Conservation (phyloP, 2,113 vertebrate genomes). For the Helogale parvula region DNA sequence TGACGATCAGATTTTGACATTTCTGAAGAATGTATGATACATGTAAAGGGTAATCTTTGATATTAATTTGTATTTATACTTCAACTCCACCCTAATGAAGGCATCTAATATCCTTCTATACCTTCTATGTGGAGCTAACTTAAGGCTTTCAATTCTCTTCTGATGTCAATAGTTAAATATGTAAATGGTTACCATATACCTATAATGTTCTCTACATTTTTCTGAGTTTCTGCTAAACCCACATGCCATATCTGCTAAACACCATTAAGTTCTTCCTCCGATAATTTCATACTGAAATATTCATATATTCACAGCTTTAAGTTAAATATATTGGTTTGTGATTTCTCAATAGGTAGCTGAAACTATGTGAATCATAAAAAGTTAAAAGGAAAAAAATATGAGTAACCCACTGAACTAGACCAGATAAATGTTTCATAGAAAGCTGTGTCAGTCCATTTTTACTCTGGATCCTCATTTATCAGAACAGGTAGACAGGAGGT, state of each 20-base stretch:
- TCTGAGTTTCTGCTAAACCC: not conserved
- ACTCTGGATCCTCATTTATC: not conserved
- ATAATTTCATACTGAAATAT: not conserved
- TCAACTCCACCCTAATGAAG: not conserved
- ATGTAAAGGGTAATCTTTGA: not conserved
- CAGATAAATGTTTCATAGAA: not conserved
- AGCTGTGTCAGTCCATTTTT: not conserved
- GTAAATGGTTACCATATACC: not conserved
- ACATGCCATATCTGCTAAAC: not conserved
- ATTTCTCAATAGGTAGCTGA: not conserved
- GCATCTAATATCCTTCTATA: not conserved
- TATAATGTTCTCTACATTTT: not conserved
- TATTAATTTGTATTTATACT: not conserved
- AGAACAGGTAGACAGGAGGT: not conserved
- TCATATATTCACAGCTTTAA: not conserved
- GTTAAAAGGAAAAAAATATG: not conserved
- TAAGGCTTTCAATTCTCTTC: not conserved
- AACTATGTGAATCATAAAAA: not conserved
- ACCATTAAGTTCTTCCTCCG: not conserved
- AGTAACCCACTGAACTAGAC: not conserved
- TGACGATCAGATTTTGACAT: not conserved
- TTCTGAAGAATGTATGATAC: not conserved
- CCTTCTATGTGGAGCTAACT: not conserved
- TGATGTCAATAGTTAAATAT: not conserved
- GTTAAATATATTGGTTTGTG: not conserved